A percentile compares a stretch with the other conserved stretches of the same genome.
Conservation (phyloP, 2,888 invertebrate species). For the Chrysodeixis includens region DNA sequence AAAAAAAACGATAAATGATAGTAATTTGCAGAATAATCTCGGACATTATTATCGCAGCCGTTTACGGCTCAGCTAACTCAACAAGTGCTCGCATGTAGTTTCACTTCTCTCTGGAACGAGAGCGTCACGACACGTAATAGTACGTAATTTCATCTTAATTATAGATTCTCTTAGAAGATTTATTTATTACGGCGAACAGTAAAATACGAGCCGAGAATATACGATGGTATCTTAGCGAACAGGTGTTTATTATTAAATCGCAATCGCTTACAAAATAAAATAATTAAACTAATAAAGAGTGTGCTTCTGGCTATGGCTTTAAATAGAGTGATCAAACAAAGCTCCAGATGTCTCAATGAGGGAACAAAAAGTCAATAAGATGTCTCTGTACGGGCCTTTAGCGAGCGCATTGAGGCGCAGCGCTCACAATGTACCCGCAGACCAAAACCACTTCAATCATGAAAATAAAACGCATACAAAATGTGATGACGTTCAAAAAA, state of each 20-base stretch:
- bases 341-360: constrained; percentile 58
- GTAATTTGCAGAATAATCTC: neutral
- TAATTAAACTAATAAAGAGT: constrained; percentile 35
- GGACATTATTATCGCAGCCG: neutral
- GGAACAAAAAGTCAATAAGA: constrained; percentile 75
- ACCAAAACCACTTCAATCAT: constrained; percentile 70
- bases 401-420: constrained; percentile 69
- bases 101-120: constrained; percentile 10
- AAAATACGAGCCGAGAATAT: constrained; percentile 1
- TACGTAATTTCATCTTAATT: constrained; percentile 9
- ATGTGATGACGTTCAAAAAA: constrained; percentile 52
- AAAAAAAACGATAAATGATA: neutral
- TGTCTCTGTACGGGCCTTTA: constrained; percentile 59
- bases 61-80: constrained; percentile 13
- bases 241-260: constrained; percentile 29
- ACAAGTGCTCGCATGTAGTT: constrained; percentile 15
- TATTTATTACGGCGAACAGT: neutral
- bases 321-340: constrained; percentile 56
- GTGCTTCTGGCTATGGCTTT: constrained; percentile 23
- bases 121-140: constrained; percentile 1
- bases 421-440: constrained; percentile 83
- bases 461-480: constrained; percentile 53
- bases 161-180: constrained; percentile 5
- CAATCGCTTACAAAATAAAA: constrained; percentile 32
- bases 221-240: neutral